A percentile compares a stretch with the other conserved stretches of the same genome.
phyloP scores from a whole-genome alignment of 2,888 invertebrate genomes.

The Hybos culiciformis region DNA sequence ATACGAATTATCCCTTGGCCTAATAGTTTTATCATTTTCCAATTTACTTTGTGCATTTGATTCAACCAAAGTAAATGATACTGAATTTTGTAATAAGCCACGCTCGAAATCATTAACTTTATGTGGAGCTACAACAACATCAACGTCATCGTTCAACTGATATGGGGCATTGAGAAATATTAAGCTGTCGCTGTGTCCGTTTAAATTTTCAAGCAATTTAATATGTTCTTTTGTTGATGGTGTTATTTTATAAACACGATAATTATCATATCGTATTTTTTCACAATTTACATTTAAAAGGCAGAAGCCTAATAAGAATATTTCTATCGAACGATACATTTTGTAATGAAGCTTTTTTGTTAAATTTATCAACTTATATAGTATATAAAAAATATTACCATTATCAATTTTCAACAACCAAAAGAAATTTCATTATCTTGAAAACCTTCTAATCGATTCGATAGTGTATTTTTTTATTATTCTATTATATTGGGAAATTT shows the following conservation, averaged over 20 bases:
- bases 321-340: no score
- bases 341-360: no score
- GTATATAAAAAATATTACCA: no score
- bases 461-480: no score
- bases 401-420: no score
- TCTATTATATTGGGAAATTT: no score
- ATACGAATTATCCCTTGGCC: constrained; percentile 18
- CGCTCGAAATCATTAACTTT: constrained; percentile 25
- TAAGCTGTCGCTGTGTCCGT: constrained; percentile 31
- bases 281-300: no score
- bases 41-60: constrained; percentile 33
- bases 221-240: constrained; percentile 41
- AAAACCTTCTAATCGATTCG: no score
- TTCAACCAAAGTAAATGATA: constrained; percentile 36
- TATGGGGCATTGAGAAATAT: constrained; percentile 39
- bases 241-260: constrained; percentile 44
- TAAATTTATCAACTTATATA: no score
- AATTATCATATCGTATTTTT: constrained; percentile 39
- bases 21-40: constrained; percentile 14
- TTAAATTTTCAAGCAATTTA: constrained; percentile 37
- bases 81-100: constrained; percentile 23
- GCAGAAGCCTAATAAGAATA: no score
- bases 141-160: constrained; percentile 34
- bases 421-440: no score
- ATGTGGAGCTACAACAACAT: constrained; percentile 36